Evolutionary conservation across 1,140 invertebrate species (phyloP).

Genomic region (Polypedilum vanderplanki): DNA sequence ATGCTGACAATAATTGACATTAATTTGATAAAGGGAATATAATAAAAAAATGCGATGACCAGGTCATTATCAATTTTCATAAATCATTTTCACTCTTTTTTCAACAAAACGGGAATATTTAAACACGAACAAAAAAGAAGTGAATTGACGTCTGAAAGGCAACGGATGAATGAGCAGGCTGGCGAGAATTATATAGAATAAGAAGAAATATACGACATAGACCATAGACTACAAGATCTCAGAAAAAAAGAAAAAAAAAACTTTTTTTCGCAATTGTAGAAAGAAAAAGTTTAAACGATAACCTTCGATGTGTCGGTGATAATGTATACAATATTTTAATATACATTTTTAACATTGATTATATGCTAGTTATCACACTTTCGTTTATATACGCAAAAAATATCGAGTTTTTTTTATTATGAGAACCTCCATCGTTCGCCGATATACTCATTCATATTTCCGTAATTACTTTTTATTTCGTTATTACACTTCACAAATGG

Average conservation of each 20-base stretch:
- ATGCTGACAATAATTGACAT: too few relatives aligned
- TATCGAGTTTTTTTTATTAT: not conserved
- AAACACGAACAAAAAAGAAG: not conserved
- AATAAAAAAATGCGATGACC: not conserved
- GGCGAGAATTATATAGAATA: not conserved
- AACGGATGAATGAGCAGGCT: not conserved
- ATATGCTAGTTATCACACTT: not conserved
- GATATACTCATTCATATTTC: not conserved
- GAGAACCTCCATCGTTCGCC: not conserved
- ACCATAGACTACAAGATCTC: not conserved
- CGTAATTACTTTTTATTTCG: not conserved
- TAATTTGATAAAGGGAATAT: too few relatives aligned
- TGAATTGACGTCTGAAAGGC: not conserved
- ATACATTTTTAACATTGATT: not conserved
- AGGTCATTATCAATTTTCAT: not conserved
- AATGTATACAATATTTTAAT: not conserved
- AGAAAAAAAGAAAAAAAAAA: not conserved
- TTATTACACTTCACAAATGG: too few relatives aligned
- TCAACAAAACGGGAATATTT: not conserved
- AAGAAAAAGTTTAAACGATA: constrained; percentile 7
- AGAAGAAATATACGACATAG: not conserved
- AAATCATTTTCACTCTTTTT: not conserved
- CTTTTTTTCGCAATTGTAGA: not conserved
- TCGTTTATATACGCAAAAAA: not conserved
- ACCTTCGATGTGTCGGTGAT: not conserved